Evolutionary conservation across 2,797 vertebrate genomes (phyloP), one percentile per base, ranked within the genome.

Genomic region (Spinus olivaceus): DNA sequence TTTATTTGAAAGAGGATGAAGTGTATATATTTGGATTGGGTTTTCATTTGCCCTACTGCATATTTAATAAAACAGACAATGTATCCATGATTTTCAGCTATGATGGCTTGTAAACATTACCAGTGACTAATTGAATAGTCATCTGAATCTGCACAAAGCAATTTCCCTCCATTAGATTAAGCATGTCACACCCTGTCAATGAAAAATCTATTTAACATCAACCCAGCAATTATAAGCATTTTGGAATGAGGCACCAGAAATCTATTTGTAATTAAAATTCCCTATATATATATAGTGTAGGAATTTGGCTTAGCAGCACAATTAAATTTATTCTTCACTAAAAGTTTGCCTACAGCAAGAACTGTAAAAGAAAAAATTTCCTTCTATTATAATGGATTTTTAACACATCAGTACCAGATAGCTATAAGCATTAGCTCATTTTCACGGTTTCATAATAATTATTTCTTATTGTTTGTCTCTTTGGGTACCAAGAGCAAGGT

Each of bases 121-220:
- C 37, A 93, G 66, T 65, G 89, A 95, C 65, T 94, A 95, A 93
- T 57, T 9, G 10, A 42, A 89, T 63, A 92, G 84, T 78, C 33
- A 74, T 69, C 87, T 93, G 72, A 96, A 39, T 78, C 57, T 78
- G 54, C 66, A 92, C 61, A 81, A 90, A 95, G 89, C 73, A 83
- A 93, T 95, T 93, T 94, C 76, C 81, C 47, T 93, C 72, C 53
- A 81, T 91, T 92, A 96, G 41, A 92, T 84, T 85, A 93, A 95
- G 77, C 30, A 87, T 65, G 79, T 92, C 81, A 94, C 84, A 92
- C 72, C 61, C 84, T 78, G 53, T 87, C 79, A 95, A 86, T 86
- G 94, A 94, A 92, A 96, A 94, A 88, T 72, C 79, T 54, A 91
- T 89, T 93, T 90, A 83, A 88, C 42, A 86, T 12, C 32, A 91